Conservation (phyloP, 2,113 vertebrate genomes). For the Ammodytes dubius region DNA sequence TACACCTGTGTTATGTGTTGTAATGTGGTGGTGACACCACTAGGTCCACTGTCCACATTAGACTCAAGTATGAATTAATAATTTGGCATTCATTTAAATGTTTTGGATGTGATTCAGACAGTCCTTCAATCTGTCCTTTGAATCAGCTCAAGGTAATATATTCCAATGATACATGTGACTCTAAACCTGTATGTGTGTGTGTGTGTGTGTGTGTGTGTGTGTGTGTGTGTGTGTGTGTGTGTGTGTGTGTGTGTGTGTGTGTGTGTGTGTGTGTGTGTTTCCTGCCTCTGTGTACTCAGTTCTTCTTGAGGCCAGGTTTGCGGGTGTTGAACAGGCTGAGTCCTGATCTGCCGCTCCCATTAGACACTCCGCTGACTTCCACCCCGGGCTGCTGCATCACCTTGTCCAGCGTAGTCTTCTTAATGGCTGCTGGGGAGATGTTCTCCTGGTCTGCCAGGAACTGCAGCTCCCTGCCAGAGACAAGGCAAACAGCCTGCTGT, state of each 20-base stretch:
- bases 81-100: slow-evolving; percentile 23
- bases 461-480: slow-evolving; percentile 90
- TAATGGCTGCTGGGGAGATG: slow-evolving; percentile 94
- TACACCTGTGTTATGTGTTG: slow-evolving; percentile 27
- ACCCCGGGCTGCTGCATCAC: slow-evolving; percentile 93
- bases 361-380: slow-evolving; percentile 70
- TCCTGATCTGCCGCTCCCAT: slow-evolving; percentile 77
- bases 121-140: slow-evolving; percentile 23
- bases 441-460: slow-evolving; percentile 94
- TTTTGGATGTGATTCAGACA: slow-evolving; percentile 34
- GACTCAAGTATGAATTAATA: slow-evolving; percentile 51
- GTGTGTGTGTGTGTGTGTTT: background rate
- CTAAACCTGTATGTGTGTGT: too few species aligned
- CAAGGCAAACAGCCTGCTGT: slow-evolving; percentile 69
- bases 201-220: too few species aligned
- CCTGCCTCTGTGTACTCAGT: slow-evolving; percentile 48
- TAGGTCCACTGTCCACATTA: background rate
- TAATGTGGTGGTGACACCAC: slow-evolving; percentile 15
- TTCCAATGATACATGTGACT: too few species aligned
- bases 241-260: too few species aligned
- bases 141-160: too few species aligned
- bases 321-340: slow-evolving; percentile 89
- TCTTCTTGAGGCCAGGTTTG: slow-evolving; percentile 82
- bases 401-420: slow-evolving; percentile 96
- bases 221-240: too few species aligned